A percentile compares a stretch with the other conserved stretches of the same genome.
Conservation (phyloP, 1,140 invertebrate species). For the Melanaphis sacchari region DNA sequence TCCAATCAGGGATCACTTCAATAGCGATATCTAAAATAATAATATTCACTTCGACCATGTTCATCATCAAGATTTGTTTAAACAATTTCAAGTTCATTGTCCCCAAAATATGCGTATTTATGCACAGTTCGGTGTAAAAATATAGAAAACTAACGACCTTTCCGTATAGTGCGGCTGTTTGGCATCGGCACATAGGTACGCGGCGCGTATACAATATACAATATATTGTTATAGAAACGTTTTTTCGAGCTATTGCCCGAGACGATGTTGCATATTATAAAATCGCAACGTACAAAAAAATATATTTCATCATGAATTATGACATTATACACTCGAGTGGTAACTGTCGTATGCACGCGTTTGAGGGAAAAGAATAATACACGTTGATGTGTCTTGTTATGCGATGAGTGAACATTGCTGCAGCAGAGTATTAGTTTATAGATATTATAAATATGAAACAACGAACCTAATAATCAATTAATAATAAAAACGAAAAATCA, state of each 20-base stretch:
- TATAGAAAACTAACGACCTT: conserved; percentile 23
- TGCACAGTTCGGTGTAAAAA: not conserved
- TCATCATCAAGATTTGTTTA: conserved; percentile 48
- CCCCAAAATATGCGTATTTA: not conserved
- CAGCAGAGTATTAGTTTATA: not conserved
- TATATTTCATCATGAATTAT: too few relatives aligned
- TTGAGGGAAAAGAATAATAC: not conserved
- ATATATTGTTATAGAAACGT: not conserved
- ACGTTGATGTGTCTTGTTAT: not conserved
- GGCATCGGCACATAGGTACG: not conserved
- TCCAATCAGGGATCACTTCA: conserved; percentile 58
- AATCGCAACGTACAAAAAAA: not conserved
- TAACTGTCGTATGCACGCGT: too few relatives aligned
- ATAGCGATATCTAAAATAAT: conserved; percentile 53
- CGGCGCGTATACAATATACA: too few relatives aligned
- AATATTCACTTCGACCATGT: conserved; percentile 46
- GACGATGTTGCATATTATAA: not conserved
- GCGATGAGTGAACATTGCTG: not conserved
- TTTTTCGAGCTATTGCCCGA: not conserved
- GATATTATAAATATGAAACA: too few relatives aligned
- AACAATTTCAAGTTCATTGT: conserved; percentile 49
- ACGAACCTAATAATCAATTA: not conserved
- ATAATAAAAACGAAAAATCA: not conserved
- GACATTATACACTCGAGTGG: too few relatives aligned
- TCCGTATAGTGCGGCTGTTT: not conserved